phyloP scores from a whole-genome alignment of 2,797 vertebrate species.

The Spondyliosoma cantharus region DNA sequence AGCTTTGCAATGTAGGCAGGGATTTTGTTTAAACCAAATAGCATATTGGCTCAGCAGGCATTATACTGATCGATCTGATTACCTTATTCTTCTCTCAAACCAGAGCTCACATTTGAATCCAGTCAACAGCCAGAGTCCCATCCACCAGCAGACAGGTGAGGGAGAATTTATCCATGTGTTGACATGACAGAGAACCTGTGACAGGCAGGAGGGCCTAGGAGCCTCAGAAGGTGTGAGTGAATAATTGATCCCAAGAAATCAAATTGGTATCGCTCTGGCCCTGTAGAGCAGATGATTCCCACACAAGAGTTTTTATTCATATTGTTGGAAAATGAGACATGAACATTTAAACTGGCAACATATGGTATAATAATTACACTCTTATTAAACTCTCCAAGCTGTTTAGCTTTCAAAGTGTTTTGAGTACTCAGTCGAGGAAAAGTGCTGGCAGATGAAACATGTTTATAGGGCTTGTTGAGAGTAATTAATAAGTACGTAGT shows the following conservation, averaged over 20 bases:
- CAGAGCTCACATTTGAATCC: background rate
- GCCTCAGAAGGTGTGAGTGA: slow-evolving; percentile 24
- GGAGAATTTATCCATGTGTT: background rate
- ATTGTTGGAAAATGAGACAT: slow-evolving; percentile 8
- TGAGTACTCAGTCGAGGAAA: background rate
- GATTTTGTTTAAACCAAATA: background rate
- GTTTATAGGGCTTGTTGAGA: background rate
- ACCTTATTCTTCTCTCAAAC: background rate
- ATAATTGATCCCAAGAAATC: slow-evolving; percentile 37
- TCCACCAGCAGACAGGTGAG: background rate
- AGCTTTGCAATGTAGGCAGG: background rate
- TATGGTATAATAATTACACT: slow-evolving; percentile 6
- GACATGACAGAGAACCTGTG: slow-evolving; percentile 15
- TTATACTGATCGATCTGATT: background rate
- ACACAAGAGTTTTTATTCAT: background rate
- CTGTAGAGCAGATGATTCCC: background rate
- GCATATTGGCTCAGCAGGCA: background rate
- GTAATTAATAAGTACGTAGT: background rate
- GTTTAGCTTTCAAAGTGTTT: slow-evolving; percentile 25
- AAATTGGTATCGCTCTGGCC: slow-evolving; percentile 4
- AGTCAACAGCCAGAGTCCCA: background rate
- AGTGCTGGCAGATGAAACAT: background rate
- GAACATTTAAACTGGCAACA: slow-evolving; percentile 8
- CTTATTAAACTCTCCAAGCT: slow-evolving; percentile 16
- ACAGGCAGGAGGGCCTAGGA: slow-evolving; percentile 13